Evolutionary conservation across 2,113 vertebrate species (phyloP), one percentile per base, ranked within the genome.

Genomic region (Talpa occidentalis): DNA sequence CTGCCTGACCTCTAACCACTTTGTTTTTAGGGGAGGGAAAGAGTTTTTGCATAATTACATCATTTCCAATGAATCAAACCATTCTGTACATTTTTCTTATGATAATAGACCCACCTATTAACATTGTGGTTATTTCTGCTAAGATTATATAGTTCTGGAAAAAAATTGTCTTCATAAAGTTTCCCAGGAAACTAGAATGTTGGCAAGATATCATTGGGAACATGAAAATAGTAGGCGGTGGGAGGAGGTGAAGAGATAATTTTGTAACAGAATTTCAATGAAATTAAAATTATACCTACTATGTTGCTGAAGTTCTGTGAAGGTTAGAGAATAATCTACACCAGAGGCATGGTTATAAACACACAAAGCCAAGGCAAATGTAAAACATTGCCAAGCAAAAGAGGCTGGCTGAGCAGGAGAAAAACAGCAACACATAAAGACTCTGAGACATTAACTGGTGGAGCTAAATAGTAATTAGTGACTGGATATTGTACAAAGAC

Each of bases 401-500:
- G 81, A 94, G 19, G 52, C 67, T 88, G 82, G 84, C 49, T 84
- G 91, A 70, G 64, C 35, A 84, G 59, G 73, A n/a, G 87, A 88
- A 91, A 69, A 73, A 91, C 94, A 94, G 54, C 80, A 84, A 81
- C 77, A 88, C 92, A 94, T 15, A 94, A 88, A 97, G 93, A 16
- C 11, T 3, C 54, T 35, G 35, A 89, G 96, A 77, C 56, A 86
- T 52, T 89, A 97, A 96, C 74, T 83, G 21, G 52, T 60, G 28
- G 69, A 92, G 90, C 96, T 95, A 96, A 97, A 96, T 40, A 85
- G 77, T 77, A 98, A 94, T 97, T 97, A 96, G 62, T 81, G 42
- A 91, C 95, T 95, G 84, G n/a, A n/a, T 91, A 76, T 62, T 82
- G 47, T 83, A 70, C 92, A 94, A 97, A 98, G 97, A 94, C 67